Base-by-base conservation (phyloP, 1,140 invertebrate genomes). In the Heliconius himera region DNA sequence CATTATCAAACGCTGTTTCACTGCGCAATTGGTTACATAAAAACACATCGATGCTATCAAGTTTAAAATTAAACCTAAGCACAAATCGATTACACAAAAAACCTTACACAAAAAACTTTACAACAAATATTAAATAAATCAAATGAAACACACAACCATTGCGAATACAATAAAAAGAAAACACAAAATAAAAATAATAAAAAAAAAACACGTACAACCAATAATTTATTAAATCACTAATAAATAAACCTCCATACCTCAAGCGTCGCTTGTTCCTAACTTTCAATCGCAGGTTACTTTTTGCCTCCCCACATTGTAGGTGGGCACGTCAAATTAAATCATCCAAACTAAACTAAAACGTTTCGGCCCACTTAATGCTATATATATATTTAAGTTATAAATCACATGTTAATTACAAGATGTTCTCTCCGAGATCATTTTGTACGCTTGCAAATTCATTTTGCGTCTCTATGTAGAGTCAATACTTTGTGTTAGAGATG, bases 301-400 rank as follows among this genome's bases (percentile, higher is more conserved):
- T 56, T 22, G n/a, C 54, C 54, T 22, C 54, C 41, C 41, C 41
- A 20, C 54, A 3, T 56, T 56, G 54, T 56, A 56, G 54, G 54
- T 56, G 54, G 54, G 8, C 54, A 56, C 54, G n/a, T 56, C 54
- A 56, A 56, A 56, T 56, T 56, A 56, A 56, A n/a, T n/a, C 54
- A 56, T 56, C 54, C 54, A 56, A 22, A 56, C 54, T 56, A 56
- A 56, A 56, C 54, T 56, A 56, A 56, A 56, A 56, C 20, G 54
- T 56, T 56, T 22, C 54, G 54, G n/a, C 54, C 54, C 54, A 56
- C n/a, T 56, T 56, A 56, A 56, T 56, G 22, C 18, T 22, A 56
- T 56, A 22, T n/a, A 8, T 56, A 56, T 56, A 56, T 56, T 56
- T 56, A 56, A 56, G 54, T 56, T 56, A 56, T 56, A 56, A 56